Evolutionary conservation across 2,797 vertebrate genomes (phyloP).

Genomic region (Remorina albescens): DNA sequence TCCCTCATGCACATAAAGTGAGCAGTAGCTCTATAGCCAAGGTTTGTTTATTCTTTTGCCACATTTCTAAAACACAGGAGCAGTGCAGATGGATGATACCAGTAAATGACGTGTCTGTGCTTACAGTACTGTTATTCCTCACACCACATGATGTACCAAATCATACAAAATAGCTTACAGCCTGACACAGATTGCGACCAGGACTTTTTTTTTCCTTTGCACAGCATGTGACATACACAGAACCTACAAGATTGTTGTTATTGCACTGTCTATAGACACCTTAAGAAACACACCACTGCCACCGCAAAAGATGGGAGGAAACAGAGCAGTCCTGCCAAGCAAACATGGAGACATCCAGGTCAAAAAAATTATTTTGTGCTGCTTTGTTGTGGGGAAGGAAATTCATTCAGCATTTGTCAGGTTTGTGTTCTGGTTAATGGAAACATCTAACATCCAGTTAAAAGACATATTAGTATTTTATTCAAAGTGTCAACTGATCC

Average conservation of each 20-base stretch:
- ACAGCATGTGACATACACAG: not conserved
- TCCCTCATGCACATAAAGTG: not conserved
- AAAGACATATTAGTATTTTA: not conserved
- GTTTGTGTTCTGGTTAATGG: not conserved
- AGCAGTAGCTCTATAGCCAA: not conserved
- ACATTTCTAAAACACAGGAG: not conserved
- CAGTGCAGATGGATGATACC: not conserved
- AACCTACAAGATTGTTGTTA: not conserved
- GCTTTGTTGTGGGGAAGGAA: not conserved
- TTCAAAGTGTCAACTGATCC: constrained; percentile 6
- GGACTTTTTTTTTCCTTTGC: not conserved
- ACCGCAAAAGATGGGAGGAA: not conserved
- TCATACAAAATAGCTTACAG: not conserved
- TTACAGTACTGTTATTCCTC: not conserved
- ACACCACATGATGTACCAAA: not conserved
- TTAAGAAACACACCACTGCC: not conserved
- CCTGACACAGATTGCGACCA: constrained; percentile 8
- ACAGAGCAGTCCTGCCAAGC: not conserved
- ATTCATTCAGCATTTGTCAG: not conserved
- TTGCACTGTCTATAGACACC: not conserved
- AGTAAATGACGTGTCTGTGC: not conserved
- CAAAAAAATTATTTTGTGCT: not conserved
- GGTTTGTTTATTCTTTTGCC: constrained; percentile 1
- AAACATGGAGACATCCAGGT: not conserved
- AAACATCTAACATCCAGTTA: not conserved